Percentiles rank a stretch among this genome's conserved stretches.
Evolutionary conservation across 2,888 invertebrate species (phyloP).

Genomic region (Atrina japonica): DNA sequence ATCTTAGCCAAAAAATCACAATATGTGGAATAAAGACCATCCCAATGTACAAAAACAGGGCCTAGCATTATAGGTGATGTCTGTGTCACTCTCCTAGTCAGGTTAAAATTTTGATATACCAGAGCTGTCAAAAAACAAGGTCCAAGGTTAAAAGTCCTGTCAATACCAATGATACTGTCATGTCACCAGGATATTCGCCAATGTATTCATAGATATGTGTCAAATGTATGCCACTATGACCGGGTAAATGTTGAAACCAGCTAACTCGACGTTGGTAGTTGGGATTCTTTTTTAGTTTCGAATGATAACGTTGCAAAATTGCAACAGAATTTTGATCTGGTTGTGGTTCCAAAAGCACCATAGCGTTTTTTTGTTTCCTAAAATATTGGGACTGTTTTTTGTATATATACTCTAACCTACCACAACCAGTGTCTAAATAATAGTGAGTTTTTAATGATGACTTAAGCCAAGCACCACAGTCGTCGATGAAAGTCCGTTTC

Average conservation of each 20-base stretch:
- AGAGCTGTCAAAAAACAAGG: slow-evolving; percentile 11
- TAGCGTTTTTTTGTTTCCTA: not conserved
- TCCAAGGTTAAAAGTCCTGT: slow-evolving; percentile 19
- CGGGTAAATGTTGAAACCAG: slow-evolving; percentile 40
- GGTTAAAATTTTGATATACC: slow-evolving; percentile 3
- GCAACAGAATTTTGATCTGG: slow-evolving; percentile 8
- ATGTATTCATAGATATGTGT: slow-evolving; percentile 17
- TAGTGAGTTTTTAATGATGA: slow-evolving; percentile 16
- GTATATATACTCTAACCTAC: slow-evolving; percentile 9
- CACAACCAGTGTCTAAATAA: not conserved
- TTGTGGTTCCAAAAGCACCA: slow-evolving; percentile 12
- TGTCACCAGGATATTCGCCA: slow-evolving; percentile 21
- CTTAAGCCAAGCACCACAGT: slow-evolving; percentile 19
- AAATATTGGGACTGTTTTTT: slow-evolving; percentile 19
- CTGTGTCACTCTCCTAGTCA: not conserved
- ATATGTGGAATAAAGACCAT: slow-evolving; percentile 17
- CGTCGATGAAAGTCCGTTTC: slow-evolving; percentile 16
- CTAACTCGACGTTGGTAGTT: slow-evolving; percentile 22
- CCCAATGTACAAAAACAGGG: slow-evolving; percentile 27
- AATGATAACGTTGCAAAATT: slow-evolving; percentile 27
- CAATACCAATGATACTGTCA: slow-evolving; percentile 12
- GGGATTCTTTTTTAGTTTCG: slow-evolving; percentile 28
- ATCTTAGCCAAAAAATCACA: slow-evolving; percentile 10
- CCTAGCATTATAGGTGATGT: slow-evolving; percentile 24
- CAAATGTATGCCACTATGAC: not conserved